Base-by-base conservation (phyloP, 1,140 invertebrate species). In the Drosophila watanabei region DNA sequence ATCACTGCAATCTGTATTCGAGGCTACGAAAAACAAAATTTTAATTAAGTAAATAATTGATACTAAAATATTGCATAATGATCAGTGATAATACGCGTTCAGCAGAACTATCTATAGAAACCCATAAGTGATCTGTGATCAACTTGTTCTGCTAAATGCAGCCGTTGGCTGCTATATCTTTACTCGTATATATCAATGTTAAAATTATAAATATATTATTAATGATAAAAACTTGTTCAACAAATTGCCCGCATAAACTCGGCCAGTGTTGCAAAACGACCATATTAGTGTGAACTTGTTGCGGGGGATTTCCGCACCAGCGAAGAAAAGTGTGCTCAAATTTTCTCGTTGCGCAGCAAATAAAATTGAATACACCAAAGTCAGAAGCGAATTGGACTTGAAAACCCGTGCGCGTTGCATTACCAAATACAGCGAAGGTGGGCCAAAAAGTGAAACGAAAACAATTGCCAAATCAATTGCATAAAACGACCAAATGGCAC, bases 291-390 rank as follows among this genome's bases (percentile, higher is more conserved):
- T 35, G 20, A 66, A 39, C 41, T 33, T n/a, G 13, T 16, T 1
- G 5, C 32, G 32, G 10, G 37, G 60, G 16, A 69, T 69, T 69
- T 65, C 43, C 4, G 33, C 20, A 20, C 18, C n/a, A 6, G 11
- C 32, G 13, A 28, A 11, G 11, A 69, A 20, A 39, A 69, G 46
- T 41, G 20, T 45, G 20, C 16, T 30, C 5, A 30, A 24, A n/a
- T 69, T 56, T 71, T 71, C 68, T 45, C 24, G 68, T n/a, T 71
- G 68, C 68, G 68, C 68, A 71, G 48, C 63, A 46, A 68, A 71
- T 71, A 68, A 71, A 71, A 54, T 56, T 68, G 48, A 56, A 71
- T 68, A 71, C 48, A 68, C 48, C 62, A 14, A 45, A 45, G 37
- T 39, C 20, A 54, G 13, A 48, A 43, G 11, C 18, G 52, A 68